A percentile compares a stretch with the other conserved stretches of the same genome.
These are phyloP conservation scores for Bubalus kerabau DNA, from an alignment of 2,113 vertebrate species.

Conservation along the genomic window DNA sequence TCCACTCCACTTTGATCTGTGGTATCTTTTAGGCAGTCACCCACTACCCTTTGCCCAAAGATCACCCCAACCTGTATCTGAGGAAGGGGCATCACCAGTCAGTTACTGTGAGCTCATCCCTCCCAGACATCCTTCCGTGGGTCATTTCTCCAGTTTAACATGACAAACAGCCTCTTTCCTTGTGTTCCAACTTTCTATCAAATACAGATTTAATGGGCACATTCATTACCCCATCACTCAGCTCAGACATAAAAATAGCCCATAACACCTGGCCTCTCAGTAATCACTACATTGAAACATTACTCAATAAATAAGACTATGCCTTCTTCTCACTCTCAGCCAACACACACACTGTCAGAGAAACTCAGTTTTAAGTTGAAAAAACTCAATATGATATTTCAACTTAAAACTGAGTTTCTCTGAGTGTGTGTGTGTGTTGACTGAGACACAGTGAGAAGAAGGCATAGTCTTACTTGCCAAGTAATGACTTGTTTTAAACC, in stretches of 20 bases:
- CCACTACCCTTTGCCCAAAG: too few relatives aligned
- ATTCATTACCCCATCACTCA: neutral
- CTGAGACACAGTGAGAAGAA: neutral
- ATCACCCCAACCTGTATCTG: neutral
- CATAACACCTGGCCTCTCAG: neutral
- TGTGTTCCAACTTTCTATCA: neutral
- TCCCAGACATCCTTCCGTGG: neutral
- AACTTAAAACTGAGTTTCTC: neutral
- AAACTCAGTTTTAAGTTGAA: too few relatives aligned
- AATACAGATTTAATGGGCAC: neutral
- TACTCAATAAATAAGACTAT: neutral
- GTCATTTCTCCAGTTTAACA: neutral
- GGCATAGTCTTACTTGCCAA: neutral
- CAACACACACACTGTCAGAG: too few relatives aligned
- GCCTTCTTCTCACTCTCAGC: too few relatives aligned
- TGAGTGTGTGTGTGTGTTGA: neutral
- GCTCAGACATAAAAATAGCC: neutral
- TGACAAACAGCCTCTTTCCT: neutral
- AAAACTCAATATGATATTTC: neutral
- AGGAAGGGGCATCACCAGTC: too few relatives aligned
- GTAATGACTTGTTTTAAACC: neutral
- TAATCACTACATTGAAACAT: neutral
- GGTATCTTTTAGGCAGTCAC: neutral
- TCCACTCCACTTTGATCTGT: neutral
- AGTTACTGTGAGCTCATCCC: neutral